Base-by-base conservation (phyloP, 2,113 vertebrate genomes). In the Anser brachyrhynchus region DNA sequence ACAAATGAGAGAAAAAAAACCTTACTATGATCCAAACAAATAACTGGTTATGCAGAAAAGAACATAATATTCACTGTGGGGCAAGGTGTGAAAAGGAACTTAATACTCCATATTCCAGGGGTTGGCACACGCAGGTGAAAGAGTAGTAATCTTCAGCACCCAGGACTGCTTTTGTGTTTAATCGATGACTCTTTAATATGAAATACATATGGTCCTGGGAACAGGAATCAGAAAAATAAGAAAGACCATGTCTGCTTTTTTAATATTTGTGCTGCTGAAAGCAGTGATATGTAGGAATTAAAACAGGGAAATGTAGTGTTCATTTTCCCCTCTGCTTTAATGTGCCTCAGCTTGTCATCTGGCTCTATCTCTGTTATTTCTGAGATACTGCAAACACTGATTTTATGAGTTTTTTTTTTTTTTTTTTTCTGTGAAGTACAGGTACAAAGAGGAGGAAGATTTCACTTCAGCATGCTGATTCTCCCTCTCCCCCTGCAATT, bases 361-460 rank as follows among this genome's bases (percentile, higher is more conserved):
- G 90, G 73, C 88, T 94, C 43, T 84, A 80, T 75, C 33, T 90
- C 86, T 43, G 65, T 90, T 95, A 87, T 92, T 90, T 81, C 77
- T 79, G 43, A 44, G 65, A 41, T 84, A 72, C 44, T 49, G 62
- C 43, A 84, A 93, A 80, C 52, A 59, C 20, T 81, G 46, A 8
- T 90, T 82, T 90, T 79, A 39, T 84, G 61, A 86, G 58, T 4
- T 49, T 3, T 49, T 49, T 25, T 7, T 15, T 62, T 10, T 17
- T 62, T 64, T 29, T 88, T 95, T 73, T 84, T 8, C 57, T 78
- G 57, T 78, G 90, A 96, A 94, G 64, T 80, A 85, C 31, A 8
- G 13, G 49, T 94, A 84, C 61, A 82, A 87, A 87, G 73, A 26
- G 85, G 29, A 15, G 49, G 49, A 93, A 92, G 57, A 84, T 96